Evolutionary conservation across 92 coral and sea anemone genomes (phyloP).

Genomic region (Paragorgia papillata): DNA sequence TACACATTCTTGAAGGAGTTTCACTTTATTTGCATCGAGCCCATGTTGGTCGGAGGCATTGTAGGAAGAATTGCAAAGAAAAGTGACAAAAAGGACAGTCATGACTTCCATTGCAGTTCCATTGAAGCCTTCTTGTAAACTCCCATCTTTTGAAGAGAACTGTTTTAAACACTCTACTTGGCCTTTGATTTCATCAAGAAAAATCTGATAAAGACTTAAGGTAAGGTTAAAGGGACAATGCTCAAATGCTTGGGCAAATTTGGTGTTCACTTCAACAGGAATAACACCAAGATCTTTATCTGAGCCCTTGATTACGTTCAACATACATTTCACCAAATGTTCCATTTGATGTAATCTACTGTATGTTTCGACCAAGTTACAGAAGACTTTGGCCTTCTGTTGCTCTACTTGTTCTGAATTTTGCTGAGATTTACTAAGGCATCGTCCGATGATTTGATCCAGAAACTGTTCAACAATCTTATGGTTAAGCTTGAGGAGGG

Average conservation of each 20-base stretch:
- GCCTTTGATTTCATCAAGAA: slow-evolving; percentile 9
- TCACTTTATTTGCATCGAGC: slow-evolving; percentile 17
- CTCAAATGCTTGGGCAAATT: slow-evolving; percentile 25
- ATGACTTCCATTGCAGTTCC: slow-evolving; percentile 5
- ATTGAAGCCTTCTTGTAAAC: neutral
- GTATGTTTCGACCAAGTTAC: slow-evolving; percentile 34
- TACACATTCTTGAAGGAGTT: slow-evolving; percentile 3
- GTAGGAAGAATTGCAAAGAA: slow-evolving; percentile 20
- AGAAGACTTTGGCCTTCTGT: slow-evolving; percentile 6
- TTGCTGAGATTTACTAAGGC: neutral
- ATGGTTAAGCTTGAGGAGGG: slow-evolving; percentile 35
- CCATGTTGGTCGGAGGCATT: slow-evolving; percentile 40
- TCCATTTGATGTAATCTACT: slow-evolving; percentile 29
- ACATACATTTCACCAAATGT: slow-evolving; percentile 1
- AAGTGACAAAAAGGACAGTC: slow-evolving; percentile 18
- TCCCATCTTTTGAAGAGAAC: neutral
- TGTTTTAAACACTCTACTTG: slow-evolving; percentile 8
- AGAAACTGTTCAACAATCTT: slow-evolving; percentile 25
- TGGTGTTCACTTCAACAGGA: slow-evolving; percentile 10
- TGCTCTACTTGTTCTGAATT: neutral
- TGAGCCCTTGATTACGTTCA: slow-evolving; percentile 10
- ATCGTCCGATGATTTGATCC: slow-evolving; percentile 4
- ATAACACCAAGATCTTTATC: slow-evolving; percentile 3
- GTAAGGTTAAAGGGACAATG: slow-evolving; percentile 21
- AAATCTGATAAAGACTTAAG: neutral